Percentiles rank a stretch among this genome's conserved stretches.
These are phyloP conservation scores for Perca flavescens DNA, from an alignment of 2,113 vertebrate species.

Conservation along the genomic window DNA sequence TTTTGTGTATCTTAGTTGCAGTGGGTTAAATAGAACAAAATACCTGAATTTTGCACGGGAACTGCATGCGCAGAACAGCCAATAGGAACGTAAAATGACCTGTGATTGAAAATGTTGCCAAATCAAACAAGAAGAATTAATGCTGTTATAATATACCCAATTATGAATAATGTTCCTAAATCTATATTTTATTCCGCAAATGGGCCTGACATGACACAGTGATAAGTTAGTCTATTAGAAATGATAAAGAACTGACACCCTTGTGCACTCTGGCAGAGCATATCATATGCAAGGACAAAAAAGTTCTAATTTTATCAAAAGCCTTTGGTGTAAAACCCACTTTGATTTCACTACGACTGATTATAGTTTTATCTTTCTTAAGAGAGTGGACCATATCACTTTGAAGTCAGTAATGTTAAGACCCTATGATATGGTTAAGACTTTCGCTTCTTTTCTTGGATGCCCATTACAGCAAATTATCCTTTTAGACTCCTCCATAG, in stretches of 20 bases:
- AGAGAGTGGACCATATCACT: conserved; percentile 50
- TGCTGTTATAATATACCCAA: neutral
- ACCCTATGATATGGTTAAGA: conserved; percentile 40
- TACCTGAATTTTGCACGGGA: no score
- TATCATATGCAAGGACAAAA: conserved; percentile 24
- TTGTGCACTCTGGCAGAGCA: conserved; percentile 16
- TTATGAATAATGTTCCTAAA: neutral
- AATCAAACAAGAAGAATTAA: neutral
- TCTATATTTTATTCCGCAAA: neutral
- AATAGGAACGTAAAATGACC: no score
- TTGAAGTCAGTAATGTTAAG: conserved; percentile 62
- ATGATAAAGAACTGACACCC: neutral
- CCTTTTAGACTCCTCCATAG: conserved; percentile 46
- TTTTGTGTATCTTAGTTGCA: no score
- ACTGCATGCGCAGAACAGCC: no score
- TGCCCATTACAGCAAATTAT: conserved; percentile 66
- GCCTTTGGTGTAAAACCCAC: conserved; percentile 25
- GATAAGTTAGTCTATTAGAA: neutral
- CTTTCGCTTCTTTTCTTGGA: conserved; percentile 29
- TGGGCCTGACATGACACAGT: neutral
- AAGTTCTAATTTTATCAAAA: conserved; percentile 38
- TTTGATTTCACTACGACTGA: conserved; percentile 47
- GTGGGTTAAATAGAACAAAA: no score
- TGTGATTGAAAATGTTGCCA: neutral
- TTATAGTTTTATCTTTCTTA: conserved; percentile 63